phyloP scores from a whole-genome alignment of 35 echinoderm and acorn worm genomes.

The Strongylocentrotus purpuratus region DNA sequence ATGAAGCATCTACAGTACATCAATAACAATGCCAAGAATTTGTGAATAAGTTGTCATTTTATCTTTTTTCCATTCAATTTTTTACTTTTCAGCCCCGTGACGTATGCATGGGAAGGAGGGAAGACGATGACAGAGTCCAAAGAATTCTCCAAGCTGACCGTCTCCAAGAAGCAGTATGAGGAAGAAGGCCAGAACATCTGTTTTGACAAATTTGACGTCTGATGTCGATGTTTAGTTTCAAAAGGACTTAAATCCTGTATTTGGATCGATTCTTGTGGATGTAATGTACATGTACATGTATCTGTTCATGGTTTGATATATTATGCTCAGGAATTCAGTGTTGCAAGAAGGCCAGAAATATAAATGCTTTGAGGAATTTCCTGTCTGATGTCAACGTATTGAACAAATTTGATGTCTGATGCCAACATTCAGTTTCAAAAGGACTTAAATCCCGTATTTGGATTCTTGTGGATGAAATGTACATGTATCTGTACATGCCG shows the following conservation, averaged over 20 bases:
- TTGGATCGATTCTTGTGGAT: too few species aligned
- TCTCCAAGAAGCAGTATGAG: constrained; percentile 90
- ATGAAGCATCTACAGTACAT: too few species aligned
- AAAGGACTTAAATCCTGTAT: neutral
- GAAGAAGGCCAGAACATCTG: constrained; percentile 90
- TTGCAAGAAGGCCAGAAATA: too few species aligned
- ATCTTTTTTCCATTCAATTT: constrained; percentile 54
- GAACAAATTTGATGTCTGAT: constrained; percentile 92
- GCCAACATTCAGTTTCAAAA: neutral
- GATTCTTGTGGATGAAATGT: too few species aligned
- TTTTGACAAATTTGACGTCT: constrained; percentile 93
- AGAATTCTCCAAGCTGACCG: constrained; percentile 72
- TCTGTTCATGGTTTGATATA: too few species aligned
- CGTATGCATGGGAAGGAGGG: constrained; percentile 93
- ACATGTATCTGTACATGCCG: too few species aligned
- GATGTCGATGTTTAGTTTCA: constrained; percentile 28
- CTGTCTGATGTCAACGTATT: too few species aligned
- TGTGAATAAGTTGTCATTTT: too few species aligned
- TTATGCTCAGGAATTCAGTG: too few species aligned
- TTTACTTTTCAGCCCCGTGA: constrained; percentile 67
- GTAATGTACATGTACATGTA: too few species aligned
- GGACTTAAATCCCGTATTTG: neutral
- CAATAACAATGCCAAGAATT: too few species aligned
- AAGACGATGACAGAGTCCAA: constrained; percentile 59
- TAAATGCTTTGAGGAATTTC: too few species aligned